Evolutionary conservation across 2,797 vertebrate genomes (phyloP).

Genomic region (Tragelaphus eurycerus): DNA sequence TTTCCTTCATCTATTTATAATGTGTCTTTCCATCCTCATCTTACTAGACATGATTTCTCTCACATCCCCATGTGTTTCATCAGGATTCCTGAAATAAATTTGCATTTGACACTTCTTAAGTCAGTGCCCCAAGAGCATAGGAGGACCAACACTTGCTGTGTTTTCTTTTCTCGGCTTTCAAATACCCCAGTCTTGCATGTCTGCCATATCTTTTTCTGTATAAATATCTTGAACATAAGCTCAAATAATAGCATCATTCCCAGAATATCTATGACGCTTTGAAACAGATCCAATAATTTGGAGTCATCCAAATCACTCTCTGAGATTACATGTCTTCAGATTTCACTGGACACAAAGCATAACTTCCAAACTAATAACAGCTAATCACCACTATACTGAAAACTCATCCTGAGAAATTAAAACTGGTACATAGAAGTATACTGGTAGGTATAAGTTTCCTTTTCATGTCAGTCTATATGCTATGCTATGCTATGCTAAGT

Average conservation of each 20-base stretch:
- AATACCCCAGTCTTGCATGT: neutral
- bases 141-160: neutral
- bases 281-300: neutral
- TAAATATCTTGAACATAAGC: neutral
- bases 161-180: neutral
- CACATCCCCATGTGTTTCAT: neutral
- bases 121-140: neutral
- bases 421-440: neutral
- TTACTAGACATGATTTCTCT: neutral
- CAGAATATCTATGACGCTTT: neutral
- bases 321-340: neutral
- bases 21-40: neutral
- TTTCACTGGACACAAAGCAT: neutral
- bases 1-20: neutral
- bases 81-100: neutral
- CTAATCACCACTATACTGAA: neutral
- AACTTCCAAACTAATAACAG: neutral
- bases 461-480: neutral
- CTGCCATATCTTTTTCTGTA: neutral
- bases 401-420: neutral
- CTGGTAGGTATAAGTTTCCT: neutral
- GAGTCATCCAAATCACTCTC: neutral
- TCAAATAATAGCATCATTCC: neutral
- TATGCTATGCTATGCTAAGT: too few species aligned
- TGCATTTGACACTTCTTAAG: neutral